Percentiles rank a stretch among this genome's conserved stretches.
Conservation (phyloP, 2,797 vertebrate genomes). For the Peromyscus eremicus region DNA sequence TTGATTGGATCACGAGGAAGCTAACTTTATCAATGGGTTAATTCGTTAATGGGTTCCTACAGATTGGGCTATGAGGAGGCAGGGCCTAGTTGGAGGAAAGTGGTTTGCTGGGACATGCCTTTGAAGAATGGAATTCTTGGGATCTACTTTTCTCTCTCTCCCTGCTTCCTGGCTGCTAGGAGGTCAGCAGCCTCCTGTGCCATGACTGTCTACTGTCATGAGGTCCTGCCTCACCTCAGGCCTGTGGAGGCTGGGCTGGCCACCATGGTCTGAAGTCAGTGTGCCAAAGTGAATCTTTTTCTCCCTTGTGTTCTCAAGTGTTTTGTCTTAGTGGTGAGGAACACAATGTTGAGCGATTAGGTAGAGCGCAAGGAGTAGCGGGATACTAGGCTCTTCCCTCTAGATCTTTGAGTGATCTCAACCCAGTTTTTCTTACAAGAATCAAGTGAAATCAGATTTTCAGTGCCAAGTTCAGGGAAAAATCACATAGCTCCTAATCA, state of each 20-base stretch:
- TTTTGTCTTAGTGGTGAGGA: not conserved
- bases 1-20: not conserved
- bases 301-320: not conserved
- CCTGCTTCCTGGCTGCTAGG: not conserved
- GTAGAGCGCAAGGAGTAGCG: not conserved
- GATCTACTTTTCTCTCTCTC: not conserved
- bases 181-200: not conserved
- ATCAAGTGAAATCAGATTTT: not conserved
- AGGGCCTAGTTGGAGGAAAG: not conserved
- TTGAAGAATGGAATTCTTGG: not conserved
- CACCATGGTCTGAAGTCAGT: not conserved
- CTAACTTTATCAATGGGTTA: not conserved
- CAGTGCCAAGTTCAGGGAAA: not conserved
- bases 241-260: not conserved
- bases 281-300: not conserved
- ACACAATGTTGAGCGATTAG: not conserved
- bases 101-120: not conserved
- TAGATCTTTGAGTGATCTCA: not conserved
- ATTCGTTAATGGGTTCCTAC: not conserved
- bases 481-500: not conserved
- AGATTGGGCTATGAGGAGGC: not conserved
- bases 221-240: not conserved
- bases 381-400: not conserved
- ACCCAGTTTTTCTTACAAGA: conserved; percentile 14
- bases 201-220: not conserved